Base-by-base conservation (phyloP, 2,797 vertebrate species). In the Coreius guichenoti region DNA sequence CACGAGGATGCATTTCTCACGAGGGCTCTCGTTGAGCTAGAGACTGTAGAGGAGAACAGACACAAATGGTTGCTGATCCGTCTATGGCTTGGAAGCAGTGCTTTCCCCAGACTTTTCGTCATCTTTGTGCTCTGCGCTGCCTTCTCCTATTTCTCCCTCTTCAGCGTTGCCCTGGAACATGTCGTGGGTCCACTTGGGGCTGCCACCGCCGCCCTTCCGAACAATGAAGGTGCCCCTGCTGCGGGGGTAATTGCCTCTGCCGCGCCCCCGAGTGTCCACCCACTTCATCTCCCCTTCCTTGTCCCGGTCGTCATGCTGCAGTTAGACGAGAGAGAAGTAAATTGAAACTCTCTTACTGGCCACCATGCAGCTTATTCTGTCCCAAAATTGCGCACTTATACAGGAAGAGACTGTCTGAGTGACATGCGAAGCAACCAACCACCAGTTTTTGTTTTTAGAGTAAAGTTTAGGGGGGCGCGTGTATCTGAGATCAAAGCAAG, bases 241-340 rank as follows among this genome's bases (percentile, higher is more conserved):
- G 3, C 97, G 96, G 3, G 96, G 96, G 91, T 97, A 98, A 2
- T 97, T 97, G 0, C 97, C 98, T 0, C 98, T 93, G 81, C 97
- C 97, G 1, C 98, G 93, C 9, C 93, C 96, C 77, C 84, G 68
- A 51, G 77, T 74, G 90, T 98, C 98, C 67, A 96, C 91, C 94
- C 98, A 98, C 8, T 96, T 96, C 75, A 97, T 97, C 93, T 99
- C 97, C 0, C 97, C 98, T 83, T 99, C 98, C 0, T 98, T 96
- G 85, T 99, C 98, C 0, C 98, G 96, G 91, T 99, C 98, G 1
- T 99, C 98, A 1, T 99, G 98, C 98, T 99, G 94, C 36, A 79
- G 45, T 68, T 45, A 26, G 68, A 74, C 23, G 75, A 89, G 4
- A 78, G 39, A 84, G 56, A 76, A n/a, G 65, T 23, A 36, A 67